A percentile compares a stretch with the other conserved stretches of the same genome.
Evolutionary conservation across 1,140 invertebrate genomes (phyloP).

Genomic region (Achroia grisella): DNA sequence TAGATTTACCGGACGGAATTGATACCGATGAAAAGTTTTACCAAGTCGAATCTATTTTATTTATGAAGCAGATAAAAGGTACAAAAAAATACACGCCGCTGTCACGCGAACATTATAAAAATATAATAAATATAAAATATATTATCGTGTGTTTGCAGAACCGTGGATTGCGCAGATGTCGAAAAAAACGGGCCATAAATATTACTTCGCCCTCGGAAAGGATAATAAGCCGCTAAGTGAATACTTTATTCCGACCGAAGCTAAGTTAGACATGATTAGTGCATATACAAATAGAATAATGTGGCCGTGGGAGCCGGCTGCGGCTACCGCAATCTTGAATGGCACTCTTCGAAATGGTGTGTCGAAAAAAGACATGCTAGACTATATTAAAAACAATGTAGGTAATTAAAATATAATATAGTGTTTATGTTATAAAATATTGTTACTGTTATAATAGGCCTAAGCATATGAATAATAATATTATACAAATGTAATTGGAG

Average conservation of each 20-base stretch:
- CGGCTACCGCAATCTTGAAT: slow-evolving; percentile 38
- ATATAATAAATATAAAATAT: too few species aligned
- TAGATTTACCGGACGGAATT: slow-evolving; percentile 49
- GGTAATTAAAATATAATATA: too few species aligned
- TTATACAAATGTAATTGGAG: too few species aligned
- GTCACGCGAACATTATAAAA: too few species aligned
- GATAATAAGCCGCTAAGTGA: slow-evolving; percentile 35
- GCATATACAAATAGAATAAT: slow-evolving; percentile 31
- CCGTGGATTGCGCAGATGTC: slow-evolving; percentile 60
- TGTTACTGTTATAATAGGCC: too few species aligned
- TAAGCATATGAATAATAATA: too few species aligned
- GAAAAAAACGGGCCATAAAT: slow-evolving; percentile 41
- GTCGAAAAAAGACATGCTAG: slow-evolving; percentile 36
- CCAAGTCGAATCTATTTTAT: slow-evolving; percentile 53
- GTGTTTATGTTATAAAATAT: too few species aligned
- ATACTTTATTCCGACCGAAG: slow-evolving; percentile 34
- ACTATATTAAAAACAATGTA: slow-evolving; percentile 30
- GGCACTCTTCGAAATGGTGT: slow-evolving; percentile 25
- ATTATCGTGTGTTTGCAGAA: slow-evolving; percentile 33
- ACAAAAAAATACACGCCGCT: too few species aligned
- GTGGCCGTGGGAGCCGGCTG: slow-evolving; percentile 48
- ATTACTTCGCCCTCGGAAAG: slow-evolving; percentile 39
- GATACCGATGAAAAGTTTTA: slow-evolving; percentile 52
- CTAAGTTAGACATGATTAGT: slow-evolving; percentile 40
- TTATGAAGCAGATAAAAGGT: slow-evolving; percentile 67